Conservation (phyloP, 2,888 invertebrate genomes). For the Schizaphis graminum region DNA sequence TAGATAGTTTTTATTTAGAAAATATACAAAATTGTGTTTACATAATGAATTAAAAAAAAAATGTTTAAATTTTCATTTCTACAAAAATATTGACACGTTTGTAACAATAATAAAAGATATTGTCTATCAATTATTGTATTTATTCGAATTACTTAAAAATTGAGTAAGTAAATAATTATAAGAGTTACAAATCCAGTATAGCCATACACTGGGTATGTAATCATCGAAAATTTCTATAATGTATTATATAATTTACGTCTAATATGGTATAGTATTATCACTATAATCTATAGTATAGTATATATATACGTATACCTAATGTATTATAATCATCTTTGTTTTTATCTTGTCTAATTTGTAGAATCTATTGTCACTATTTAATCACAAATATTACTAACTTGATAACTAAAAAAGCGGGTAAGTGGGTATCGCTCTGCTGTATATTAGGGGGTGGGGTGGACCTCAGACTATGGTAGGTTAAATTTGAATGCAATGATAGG, state of each 20-base stretch:
- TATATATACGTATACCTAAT: too few relatives aligned
- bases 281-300: too few relatives aligned
- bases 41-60: neutral
- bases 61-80: neutral
- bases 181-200: neutral
- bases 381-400: neutral
- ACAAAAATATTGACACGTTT: neutral
- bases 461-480: too few relatives aligned
- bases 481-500: too few relatives aligned
- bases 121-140: neutral
- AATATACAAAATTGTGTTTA: neutral
- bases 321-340: neutral
- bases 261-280: too few relatives aligned
- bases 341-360: neutral
- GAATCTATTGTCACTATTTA: neutral
- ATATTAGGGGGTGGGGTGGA: too few relatives aligned
- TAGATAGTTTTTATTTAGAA: neutral
- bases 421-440: too few relatives aligned
- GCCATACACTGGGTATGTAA: too few relatives aligned
- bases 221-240: neutral
- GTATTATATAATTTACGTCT: neutral
- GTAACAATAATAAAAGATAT: neutral
- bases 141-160: neutral
- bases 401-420: too few relatives aligned
- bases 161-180: neutral